phyloP scores from a whole-genome alignment of 1,140 invertebrate species.

The Hyposmocoma kahamanoa region DNA sequence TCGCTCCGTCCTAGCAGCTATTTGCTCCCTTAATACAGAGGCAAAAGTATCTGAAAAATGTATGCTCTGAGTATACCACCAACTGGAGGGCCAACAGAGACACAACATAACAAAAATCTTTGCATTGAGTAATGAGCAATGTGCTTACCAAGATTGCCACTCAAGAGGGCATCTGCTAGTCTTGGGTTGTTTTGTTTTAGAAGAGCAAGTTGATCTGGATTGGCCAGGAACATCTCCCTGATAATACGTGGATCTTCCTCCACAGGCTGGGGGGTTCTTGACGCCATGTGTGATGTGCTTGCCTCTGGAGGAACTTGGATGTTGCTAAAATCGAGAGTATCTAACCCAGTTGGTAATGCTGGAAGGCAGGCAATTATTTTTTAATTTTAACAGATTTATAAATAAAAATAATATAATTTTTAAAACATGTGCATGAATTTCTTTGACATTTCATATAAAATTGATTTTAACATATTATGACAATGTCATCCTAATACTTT shows the following conservation, averaged over 20 bases:
- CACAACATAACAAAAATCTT: too few species aligned
- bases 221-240: slow-evolving; percentile 91
- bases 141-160: slow-evolving; percentile 82
- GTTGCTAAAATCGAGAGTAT: slow-evolving; percentile 85
- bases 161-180: slow-evolving; percentile 91
- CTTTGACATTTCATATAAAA: slow-evolving; percentile 21
- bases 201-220: slow-evolving; percentile 92
- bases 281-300: slow-evolving; percentile 54
- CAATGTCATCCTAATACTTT: slow-evolving; percentile 3
- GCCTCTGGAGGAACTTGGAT: slow-evolving; percentile 82
- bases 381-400: not conserved
- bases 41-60: slow-evolving; percentile 82
- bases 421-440: too few species aligned
- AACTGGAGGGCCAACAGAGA: not conserved
- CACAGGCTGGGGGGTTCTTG: slow-evolving; percentile 66
- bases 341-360: slow-evolving; percentile 54
- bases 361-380: slow-evolving; percentile 15
- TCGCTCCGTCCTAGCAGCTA: slow-evolving; percentile 83
- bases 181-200: slow-evolving; percentile 95
- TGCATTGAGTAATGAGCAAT: not conserved
- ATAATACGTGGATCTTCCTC: slow-evolving; percentile 93
- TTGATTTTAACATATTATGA: slow-evolving; percentile 1
- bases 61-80: not conserved
- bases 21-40: slow-evolving; percentile 86
- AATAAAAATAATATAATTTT: too few species aligned